A percentile compares a stretch with the other conserved stretches of the same genome.
These are phyloP conservation scores for Spondyliosoma cantharus DNA, from an alignment of 2,797 vertebrate genomes.

Conservation along the genomic window DNA sequence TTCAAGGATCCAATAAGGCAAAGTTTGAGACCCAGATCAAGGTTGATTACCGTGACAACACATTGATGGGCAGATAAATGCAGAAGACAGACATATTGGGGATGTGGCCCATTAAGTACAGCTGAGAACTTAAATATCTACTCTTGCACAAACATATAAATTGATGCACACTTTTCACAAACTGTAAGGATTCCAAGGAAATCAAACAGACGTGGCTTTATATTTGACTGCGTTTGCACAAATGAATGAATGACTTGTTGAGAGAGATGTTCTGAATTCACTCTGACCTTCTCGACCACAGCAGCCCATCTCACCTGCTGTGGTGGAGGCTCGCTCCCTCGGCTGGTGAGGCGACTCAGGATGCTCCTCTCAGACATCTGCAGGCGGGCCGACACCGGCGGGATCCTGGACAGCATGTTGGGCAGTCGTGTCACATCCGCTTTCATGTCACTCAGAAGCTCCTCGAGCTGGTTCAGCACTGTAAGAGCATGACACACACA, in stretches of 20 bases:
- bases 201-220: background rate
- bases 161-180: too few relatives aligned
- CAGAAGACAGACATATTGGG: too few relatives aligned
- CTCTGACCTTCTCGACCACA: too few relatives aligned
- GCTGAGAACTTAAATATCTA: too few relatives aligned
- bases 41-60: too few relatives aligned
- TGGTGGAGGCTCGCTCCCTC: constrained; percentile 89
- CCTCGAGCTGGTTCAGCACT: constrained; percentile 98
- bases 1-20: too few relatives aligned
- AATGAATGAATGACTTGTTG: too few relatives aligned
- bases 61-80: too few relatives aligned
- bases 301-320: constrained; percentile 86
- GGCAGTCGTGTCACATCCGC: constrained; percentile 96
- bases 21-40: too few relatives aligned
- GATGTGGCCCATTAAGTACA: too few relatives aligned
- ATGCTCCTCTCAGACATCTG: constrained; percentile 99
- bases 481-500: constrained; percentile 42
- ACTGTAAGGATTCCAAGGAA: too few relatives aligned
- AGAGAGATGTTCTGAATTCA: background rate
- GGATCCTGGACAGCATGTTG: constrained; percentile 97
- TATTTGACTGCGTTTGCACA: background rate
- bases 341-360: constrained; percentile 95
- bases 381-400: constrained; percentile 93
- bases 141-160: too few relatives aligned
- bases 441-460: constrained; percentile 98